Evolutionary conservation across 2,888 invertebrate genomes (phyloP), one percentile per base, ranked within the genome.

Genomic region (Parascotia fuliginaria): DNA sequence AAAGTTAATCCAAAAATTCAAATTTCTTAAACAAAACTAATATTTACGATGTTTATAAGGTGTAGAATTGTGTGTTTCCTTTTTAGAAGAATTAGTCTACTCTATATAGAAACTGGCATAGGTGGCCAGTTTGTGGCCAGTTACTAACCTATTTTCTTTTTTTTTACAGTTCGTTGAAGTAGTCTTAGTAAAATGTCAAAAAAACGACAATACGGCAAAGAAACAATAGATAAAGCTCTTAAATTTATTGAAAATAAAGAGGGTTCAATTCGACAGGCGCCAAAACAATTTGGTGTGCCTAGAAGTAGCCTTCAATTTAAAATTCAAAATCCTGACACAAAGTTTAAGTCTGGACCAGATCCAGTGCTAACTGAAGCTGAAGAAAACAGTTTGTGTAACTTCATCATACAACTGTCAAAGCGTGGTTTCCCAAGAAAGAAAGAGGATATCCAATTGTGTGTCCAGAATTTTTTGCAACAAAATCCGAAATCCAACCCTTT

Each of bases 241-340:
- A 37, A 42, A 33, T 38, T 38, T 19, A 48, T 48, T 22, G 28
- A 48, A 28, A 41, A 47, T 16, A 44, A 44, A 2, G 40, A 42
- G 9, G 36, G 39, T 22, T 43, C 46, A 4, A 42, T 45, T 38
- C 33, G 42, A 13, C 28, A 42, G 12, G 46, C 42, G 5, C 39
- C 42, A 7, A 46, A 42, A 42, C 9, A 22, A 42, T 46, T 42
- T 42, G 37, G 42, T 9, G 46, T 52, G 22, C 43, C 52, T 9
- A 39, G 47, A 43, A 47, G 36, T 19, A 48, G 32, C 24, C 9
- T 48, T 1, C 42, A 48, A 19, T 48, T 29, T 39, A 50, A 44
- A 36, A 34, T 44, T 5, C 14, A 36, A 40, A 39, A 47, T 43
- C 52, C 52, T 16, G 29, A 34, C 31, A 34, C 42, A 12, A 52